A percentile compares a stretch with the other conserved stretches of the same genome.
Evolutionary conservation across 2,888 invertebrate genomes (phyloP).

Genomic region (Acronicta alni): DNA sequence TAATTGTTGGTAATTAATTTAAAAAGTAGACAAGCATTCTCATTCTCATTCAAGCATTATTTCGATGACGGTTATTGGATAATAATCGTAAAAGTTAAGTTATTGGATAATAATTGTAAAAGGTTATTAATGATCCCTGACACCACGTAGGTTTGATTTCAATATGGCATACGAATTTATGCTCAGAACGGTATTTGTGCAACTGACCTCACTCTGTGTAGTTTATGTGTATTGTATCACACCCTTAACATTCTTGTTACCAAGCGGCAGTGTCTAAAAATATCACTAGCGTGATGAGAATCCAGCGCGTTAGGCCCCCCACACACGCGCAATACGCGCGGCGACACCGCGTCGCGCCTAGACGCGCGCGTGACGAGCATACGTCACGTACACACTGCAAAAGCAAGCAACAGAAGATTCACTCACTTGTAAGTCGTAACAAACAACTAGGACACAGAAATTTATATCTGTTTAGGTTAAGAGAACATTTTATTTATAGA

Average conservation of each 20-base stretch:
- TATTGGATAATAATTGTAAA: no score
- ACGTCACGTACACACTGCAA: conserved; percentile 28
- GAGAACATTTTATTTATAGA: no score
- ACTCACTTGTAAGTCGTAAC: neutral
- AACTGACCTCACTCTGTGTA: neutral
- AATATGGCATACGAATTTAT: no score
- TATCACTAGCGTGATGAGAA: conserved; percentile 34
- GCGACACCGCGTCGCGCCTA: conserved; percentile 59
- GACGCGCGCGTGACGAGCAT: conserved; percentile 65
- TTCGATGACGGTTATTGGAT: no score
- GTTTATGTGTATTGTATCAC: neutral
- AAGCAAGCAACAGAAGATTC: conserved; percentile 11
- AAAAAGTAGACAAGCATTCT: no score
- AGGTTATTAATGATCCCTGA: no score
- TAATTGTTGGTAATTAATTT: neutral
- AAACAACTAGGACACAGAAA: neutral
- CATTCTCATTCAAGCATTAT: no score
- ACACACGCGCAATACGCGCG: conserved; percentile 57
- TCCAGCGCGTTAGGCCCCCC: conserved; percentile 51
- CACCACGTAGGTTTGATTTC: no score
- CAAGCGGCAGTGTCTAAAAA: conserved; percentile 38
- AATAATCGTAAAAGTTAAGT: no score
- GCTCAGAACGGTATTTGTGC: neutral
- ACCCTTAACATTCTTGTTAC: conserved; percentile 21
- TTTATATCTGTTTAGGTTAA: neutral